Evolutionary conservation across 2,113 vertebrate genomes (phyloP).

Genomic region (Oreochromis spilurus): DNA sequence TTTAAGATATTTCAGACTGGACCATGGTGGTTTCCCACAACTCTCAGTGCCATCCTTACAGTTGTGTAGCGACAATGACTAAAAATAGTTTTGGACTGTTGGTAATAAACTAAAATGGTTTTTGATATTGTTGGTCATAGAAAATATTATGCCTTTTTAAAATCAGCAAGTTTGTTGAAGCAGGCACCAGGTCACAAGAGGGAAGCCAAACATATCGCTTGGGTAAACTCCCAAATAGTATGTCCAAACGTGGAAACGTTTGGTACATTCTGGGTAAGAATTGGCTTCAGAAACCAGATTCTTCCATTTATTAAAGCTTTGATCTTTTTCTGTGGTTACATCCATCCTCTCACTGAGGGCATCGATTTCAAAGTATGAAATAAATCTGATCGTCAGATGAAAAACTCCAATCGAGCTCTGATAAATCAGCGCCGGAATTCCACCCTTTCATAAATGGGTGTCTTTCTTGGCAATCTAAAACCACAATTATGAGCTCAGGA

Average conservation of each 20-base stretch:
- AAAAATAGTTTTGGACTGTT: not conserved
- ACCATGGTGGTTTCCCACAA: not conserved
- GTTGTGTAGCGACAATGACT: not conserved
- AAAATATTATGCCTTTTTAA: not conserved
- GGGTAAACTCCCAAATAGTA: not conserved
- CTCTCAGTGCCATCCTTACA: not conserved
- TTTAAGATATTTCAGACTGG: not conserved
- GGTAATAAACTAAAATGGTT: not conserved
- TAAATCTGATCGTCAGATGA: conserved; percentile 36
- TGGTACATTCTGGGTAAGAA: not conserved
- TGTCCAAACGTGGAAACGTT: not conserved
- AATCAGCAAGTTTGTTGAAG: not conserved
- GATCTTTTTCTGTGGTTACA: conserved; percentile 2
- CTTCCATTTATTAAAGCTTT: conserved; percentile 16
- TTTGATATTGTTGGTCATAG: not conserved
- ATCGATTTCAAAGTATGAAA: conserved; percentile 49
- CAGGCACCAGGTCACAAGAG: not conserved
- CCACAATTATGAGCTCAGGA: conserved; percentile 66
- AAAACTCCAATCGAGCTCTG: conserved; percentile 12
- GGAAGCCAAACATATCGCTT: not conserved
- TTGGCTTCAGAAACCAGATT: conserved; percentile 2
- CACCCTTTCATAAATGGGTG: conserved; percentile 36
- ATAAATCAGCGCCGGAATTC: conserved; percentile 10
- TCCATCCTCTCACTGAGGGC: conserved; percentile 19
- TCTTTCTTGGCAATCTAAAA: conserved; percentile 63